Evolutionary conservation across 2,888 invertebrate genomes (phyloP), one percentile per base, ranked within the genome.

Genomic region (Euspilapteryx auroguttella): DNA sequence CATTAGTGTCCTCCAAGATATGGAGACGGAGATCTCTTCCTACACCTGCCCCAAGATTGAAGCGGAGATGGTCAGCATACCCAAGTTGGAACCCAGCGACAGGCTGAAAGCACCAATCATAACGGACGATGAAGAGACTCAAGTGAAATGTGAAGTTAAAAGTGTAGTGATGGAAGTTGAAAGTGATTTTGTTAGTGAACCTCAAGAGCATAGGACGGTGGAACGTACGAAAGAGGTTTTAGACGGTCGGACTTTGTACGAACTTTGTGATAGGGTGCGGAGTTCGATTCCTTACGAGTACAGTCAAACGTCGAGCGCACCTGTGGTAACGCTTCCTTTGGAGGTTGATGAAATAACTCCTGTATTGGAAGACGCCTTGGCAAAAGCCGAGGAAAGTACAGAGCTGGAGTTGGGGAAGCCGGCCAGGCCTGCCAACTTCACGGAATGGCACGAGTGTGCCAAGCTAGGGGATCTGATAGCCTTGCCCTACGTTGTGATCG

Each of bases 401-500:
- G 34, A 22, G 30, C 39, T 45, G 10, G 42, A 29, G 31, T 39
- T 64, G 13, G 56, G 53, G 15, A 52, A 69, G 21, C 68, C 71
- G 4, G 22, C 26, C 12, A 43, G 56, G 3, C 39, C 53, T 2
- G 32, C 37, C 10, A 78, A 79, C 50, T 97, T 95, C 79, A 82
- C 87, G 41, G 90, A 94, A 76, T 97, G 95, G 94, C 89, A 94
- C 64, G 87, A 94, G 76, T 86, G 90, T 55, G 82, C 89, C 35
- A 82, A 81, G 47, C 83, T 89, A 52, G 88, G 86, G 52, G 87
- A 89, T 54, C 83, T 96, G 58, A 83, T 90, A 66, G 91, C 96
- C 79, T 82, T 96, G 83, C 96, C 96, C 77, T 97, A 97, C 79
- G 94, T 94, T 76, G 88, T 94, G 66, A 89, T 94, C 76, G 94